These are phyloP conservation scores for Torymus texanus DNA, from an alignment of 2,888 invertebrate genomes.

Conservation along the genomic window DNA sequence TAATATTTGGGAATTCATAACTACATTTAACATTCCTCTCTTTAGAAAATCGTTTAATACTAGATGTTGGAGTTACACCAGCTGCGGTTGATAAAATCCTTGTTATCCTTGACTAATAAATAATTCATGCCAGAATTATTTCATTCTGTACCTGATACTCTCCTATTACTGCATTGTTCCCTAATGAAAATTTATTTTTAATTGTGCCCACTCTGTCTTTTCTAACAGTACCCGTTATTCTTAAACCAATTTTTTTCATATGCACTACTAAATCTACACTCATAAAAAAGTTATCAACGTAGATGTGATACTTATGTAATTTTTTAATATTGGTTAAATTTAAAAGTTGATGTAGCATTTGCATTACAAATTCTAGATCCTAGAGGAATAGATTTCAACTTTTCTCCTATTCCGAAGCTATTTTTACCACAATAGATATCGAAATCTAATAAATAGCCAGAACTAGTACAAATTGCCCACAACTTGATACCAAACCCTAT, in stretches of 20 bases:
- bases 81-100: slow-evolving; percentile 21
- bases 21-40: too few species aligned
- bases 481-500: slow-evolving; percentile 41
- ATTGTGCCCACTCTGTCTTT: neutral
- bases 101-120: slow-evolving; percentile 16
- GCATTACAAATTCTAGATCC: slow-evolving; percentile 33
- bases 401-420: neutral
- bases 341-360: slow-evolving; percentile 29
- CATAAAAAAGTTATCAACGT: slow-evolving; percentile 32
- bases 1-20: slow-evolving; percentile 6
- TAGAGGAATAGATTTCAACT: slow-evolving; percentile 18
- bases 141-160: slow-evolving; percentile 25
- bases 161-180: slow-evolving; percentile 24
- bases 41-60: slow-evolving; percentile 20
- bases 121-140: slow-evolving; percentile 27
- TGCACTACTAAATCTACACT: slow-evolving; percentile 14
- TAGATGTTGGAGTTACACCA: slow-evolving; percentile 29
- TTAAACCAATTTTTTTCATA: slow-evolving; percentile 36
- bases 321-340: neutral
- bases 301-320: neutral
- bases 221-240: slow-evolving; percentile 11
- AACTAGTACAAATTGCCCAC: slow-evolving; percentile 29
- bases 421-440: slow-evolving; percentile 49
- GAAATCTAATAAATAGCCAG: slow-evolving; percentile 35
- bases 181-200: slow-evolving; percentile 8